Base-by-base conservation (phyloP, 2,888 invertebrate genomes). In the Mesochorus sp. region DNA sequence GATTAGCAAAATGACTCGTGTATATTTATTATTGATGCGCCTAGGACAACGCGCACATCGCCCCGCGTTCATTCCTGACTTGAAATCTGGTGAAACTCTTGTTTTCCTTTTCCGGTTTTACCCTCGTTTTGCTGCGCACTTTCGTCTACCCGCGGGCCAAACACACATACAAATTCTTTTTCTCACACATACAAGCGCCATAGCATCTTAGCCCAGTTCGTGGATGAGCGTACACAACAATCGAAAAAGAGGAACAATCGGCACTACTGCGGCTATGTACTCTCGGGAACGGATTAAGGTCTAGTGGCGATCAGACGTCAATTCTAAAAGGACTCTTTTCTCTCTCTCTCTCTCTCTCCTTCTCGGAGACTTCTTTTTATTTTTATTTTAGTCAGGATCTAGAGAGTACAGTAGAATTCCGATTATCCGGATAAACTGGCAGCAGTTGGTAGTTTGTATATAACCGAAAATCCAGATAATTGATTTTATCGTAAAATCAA, bases 281-380 rank as follows among this genome's bases (percentile, higher is more conserved):
- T 84, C 80, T 82, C 31, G 37, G 44, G 14, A 77, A 70, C 79
- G 83, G 88, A 88, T 88, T 88, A 85, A 85, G 88, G 88, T 88
- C 88, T 88, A 88, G 88, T 88, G 84, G 87, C 81, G 88, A 88
- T 88, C 83, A 87, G 80, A 78, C 79, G 67, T 28, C 81, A 76
- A 82, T 83, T 83, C 78, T 76, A 77, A 80, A 75, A 51, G 37
- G 51, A 57, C 39, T 64, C 26, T 59, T n/a, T n/a, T n/a, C n/a
- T n/a, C n/a, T n/a, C n/a, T n/a, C n/a, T n/a, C n/a, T n/a, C n/a
- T n/a, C n/a, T n/a, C n/a, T n/a, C n/a, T n/a, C n/a, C n/a, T n/a
- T n/a, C 62, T 28, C 28, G 34, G 4, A 39, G 31, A 17, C 21
- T 51, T 44, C 6, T 51, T 39, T 44, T 51, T 24, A 6, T 49